A percentile compares a stretch with the other conserved stretches of the same genome.
Conservation (phyloP, 2,797 vertebrate genomes). For the Scyliorhinus canicula region DNA sequence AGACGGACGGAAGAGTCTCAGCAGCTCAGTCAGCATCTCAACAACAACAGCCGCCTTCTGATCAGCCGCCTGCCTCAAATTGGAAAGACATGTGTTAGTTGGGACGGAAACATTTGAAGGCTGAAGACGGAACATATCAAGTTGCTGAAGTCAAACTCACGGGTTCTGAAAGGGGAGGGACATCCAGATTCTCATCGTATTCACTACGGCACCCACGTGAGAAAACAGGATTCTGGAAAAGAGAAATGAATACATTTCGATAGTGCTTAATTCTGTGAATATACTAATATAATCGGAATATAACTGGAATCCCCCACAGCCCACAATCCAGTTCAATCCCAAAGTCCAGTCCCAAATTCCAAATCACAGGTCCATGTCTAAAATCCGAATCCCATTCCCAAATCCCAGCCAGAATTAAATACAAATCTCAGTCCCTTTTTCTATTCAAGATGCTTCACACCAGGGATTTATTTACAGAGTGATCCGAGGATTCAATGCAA, state of each 20-base stretch:
- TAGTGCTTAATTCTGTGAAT: background rate
- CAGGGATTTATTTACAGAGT: too few species aligned
- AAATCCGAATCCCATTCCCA: background rate
- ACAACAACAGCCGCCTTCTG: background rate
- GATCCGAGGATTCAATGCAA: background rate
- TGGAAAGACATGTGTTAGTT: background rate
- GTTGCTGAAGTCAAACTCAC: conserved; percentile 14
- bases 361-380: background rate
- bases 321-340: background rate
- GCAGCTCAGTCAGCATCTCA: background rate
- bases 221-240: background rate
- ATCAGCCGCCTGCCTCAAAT: background rate
- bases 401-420: too few species aligned
- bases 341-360: background rate
- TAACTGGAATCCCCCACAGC: background rate
- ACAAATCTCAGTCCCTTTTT: too few species aligned
- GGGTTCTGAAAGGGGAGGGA: background rate
- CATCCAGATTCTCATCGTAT: background rate
- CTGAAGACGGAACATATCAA: background rate
- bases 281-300: too few species aligned
- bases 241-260: too few species aligned
- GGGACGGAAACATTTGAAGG: background rate
- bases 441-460: too few species aligned
- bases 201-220: background rate
- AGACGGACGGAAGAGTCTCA: background rate